Evolutionary conservation across 2,113 vertebrate genomes (phyloP), one percentile per base, ranked within the genome.

Genomic region (Ammodytes dubius): DNA sequence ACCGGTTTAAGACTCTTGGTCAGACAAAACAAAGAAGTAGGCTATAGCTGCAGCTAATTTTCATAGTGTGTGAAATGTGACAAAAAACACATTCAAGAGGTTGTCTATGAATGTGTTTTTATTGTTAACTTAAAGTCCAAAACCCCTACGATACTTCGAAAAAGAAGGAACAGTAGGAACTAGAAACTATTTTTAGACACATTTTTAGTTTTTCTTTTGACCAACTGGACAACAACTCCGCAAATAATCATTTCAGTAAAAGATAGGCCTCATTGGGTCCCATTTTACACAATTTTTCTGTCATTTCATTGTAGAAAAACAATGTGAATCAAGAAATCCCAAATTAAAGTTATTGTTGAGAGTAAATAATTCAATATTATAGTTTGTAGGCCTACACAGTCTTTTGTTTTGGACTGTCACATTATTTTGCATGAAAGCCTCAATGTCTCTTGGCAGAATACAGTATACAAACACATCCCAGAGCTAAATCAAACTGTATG

Each of bases 401-500:
- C 0, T 0, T 47, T 57, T 58, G 4, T 2, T 66, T 52, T 3
- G 4, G 17, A 5, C 39, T 53, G 17, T n/a, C 2, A 15, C 9
- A n/a, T 64, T 70, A 39, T 46, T 50, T n/a, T 49, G 19, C 59
- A 10, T 42, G 1, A 49, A 27, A 56, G 15, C 39, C 8, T 27
- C 8, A 37, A 39, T 40, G 15, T 63, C 4, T 74, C 52, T 58
- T 5, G 4, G 35, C 47, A 27, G 3, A 45, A 68, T 37, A 10
- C 19, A 60, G n/a, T 13, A 4, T 39, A 1, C 9, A 42, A 64
- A 70, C 10, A n/a, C 47, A 46, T 7, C 2, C 1, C 35, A 50
- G 1, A 68, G 35, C 65, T 82, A 60, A 27, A 83, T 77, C 60
- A 74, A 4, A 71, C 35, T 81, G 37, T 88, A 0, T 81, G 4